These are phyloP conservation scores for Bubo bubo DNA, from an alignment of 2,113 vertebrate species.

Conservation along the genomic window DNA sequence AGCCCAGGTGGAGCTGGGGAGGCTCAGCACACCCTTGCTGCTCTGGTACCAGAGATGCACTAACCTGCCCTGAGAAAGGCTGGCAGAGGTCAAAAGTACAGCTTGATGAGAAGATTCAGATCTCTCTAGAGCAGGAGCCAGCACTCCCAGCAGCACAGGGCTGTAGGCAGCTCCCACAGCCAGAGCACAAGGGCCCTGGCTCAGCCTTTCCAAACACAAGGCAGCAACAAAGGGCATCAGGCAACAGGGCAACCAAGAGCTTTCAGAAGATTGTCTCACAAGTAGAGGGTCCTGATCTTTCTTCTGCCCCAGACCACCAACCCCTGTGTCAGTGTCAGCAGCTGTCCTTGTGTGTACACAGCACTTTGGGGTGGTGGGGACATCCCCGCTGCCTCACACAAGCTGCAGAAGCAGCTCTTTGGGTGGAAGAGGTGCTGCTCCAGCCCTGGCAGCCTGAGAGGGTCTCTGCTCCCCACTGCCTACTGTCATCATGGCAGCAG, in stretches of 20 bases:
- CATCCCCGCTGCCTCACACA: neutral
- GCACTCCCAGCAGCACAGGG: neutral
- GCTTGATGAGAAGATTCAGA: neutral
- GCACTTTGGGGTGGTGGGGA: neutral
- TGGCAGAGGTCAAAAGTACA: neutral
- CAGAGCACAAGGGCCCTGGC: neutral
- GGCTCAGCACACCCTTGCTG: neutral
- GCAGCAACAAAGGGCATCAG: neutral
- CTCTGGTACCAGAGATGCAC: neutral
- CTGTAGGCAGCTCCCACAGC: neutral
- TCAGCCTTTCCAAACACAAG: neutral
- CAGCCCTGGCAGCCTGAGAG: neutral
- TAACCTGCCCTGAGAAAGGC: neutral
- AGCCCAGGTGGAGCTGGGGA: neutral
- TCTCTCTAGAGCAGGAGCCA: neutral
- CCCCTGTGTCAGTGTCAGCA: neutral
- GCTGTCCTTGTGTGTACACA: neutral
- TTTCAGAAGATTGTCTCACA: neutral
- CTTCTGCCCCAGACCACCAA: neutral
- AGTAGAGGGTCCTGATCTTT: neutral
- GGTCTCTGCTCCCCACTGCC: neutral
- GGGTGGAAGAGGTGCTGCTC: neutral
- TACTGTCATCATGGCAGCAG: neutral
- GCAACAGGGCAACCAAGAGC: neutral
- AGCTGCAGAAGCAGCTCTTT: neutral